Percentiles rank a stretch among this genome's conserved stretches.
These are phyloP conservation scores for Melanaphis sacchari DNA, from an alignment of 1,140 invertebrate species.

Conservation along the genomic window DNA sequence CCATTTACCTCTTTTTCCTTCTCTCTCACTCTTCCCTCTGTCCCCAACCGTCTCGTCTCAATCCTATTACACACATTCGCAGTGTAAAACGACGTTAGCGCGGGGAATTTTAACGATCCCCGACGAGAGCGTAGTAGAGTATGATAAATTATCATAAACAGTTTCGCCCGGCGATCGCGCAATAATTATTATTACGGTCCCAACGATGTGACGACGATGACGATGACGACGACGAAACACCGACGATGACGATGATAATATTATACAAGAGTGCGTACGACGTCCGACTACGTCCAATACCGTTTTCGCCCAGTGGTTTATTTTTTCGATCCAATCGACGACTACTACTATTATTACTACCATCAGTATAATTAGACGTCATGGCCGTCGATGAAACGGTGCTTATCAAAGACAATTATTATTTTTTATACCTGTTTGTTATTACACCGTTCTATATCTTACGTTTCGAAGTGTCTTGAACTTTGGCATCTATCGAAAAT, in stretches of 20 bases:
- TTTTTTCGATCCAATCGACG: not conserved
- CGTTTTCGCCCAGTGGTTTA: not conserved
- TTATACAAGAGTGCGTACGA: not conserved
- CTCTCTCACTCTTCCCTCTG: not conserved
- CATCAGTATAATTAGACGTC: not conserved
- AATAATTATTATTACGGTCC: not conserved
- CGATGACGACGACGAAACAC: not conserved
- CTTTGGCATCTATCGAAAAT: not conserved
- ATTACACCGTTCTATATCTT: too few relatives aligned
- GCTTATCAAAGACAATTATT: not conserved
- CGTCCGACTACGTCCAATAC: not conserved
- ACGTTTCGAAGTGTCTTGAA: not conserved
- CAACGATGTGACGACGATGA: not conserved
- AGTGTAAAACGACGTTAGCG: not conserved
- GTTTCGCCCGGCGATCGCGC: not conserved
- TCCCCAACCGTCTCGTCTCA: not conserved
- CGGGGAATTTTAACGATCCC: conserved; percentile 52
- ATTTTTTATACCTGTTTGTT: not conserved
- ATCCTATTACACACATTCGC: too few relatives aligned
- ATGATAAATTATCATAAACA: not conserved
- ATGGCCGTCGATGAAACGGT: not conserved
- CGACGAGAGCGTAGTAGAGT: not conserved
- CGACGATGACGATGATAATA: too few relatives aligned
- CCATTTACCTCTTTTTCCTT: too few relatives aligned
- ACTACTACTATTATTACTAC: not conserved